phyloP scores from a whole-genome alignment of 1,140 invertebrate genomes.

The Sweltsa coloradensis region DNA sequence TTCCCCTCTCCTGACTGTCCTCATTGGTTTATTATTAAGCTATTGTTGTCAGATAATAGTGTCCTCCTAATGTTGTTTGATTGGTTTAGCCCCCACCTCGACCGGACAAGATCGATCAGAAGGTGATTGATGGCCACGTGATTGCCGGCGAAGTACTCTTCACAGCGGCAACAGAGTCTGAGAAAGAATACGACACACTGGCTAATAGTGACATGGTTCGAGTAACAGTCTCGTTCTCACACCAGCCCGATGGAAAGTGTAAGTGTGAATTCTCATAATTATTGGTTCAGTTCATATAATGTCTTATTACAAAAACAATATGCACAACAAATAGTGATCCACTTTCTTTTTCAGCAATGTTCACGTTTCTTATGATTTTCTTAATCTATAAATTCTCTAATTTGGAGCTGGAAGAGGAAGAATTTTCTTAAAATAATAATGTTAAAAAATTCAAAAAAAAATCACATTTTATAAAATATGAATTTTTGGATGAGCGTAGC shows the following conservation, averaged over 20 bases:
- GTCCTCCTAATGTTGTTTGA: neutral
- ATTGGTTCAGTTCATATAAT: conserved; percentile 1
- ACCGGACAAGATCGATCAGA: conserved; percentile 58
- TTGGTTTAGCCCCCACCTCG: conserved; percentile 42
- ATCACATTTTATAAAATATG: too few species aligned
- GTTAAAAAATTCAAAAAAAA: too few species aligned
- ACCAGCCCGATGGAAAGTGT: conserved; percentile 42
- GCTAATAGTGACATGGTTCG: conserved; percentile 71
- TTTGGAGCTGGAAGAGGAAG: conserved; percentile 3
- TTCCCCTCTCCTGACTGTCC: too few species aligned
- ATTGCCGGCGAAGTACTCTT: conserved; percentile 77
- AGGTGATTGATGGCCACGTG: conserved; percentile 84
- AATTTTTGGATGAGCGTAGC: too few species aligned
- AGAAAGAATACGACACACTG: conserved; percentile 56
- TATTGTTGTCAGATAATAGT: too few species aligned
- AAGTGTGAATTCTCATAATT: conserved; percentile 3
- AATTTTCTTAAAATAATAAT: neutral
- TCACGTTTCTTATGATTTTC: too few species aligned
- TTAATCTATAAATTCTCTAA: too few species aligned
- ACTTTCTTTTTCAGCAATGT: conserved; percentile 1
- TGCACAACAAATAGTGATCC: neutral
- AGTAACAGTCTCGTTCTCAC: conserved; percentile 62
- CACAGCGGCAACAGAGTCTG: conserved; percentile 59
- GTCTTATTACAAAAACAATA: conserved; percentile 6
- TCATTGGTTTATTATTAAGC: too few species aligned